These are phyloP conservation scores for Hymenochirus boettgeri DNA, from an alignment of 2,113 vertebrate genomes.

Conservation along the genomic window DNA sequence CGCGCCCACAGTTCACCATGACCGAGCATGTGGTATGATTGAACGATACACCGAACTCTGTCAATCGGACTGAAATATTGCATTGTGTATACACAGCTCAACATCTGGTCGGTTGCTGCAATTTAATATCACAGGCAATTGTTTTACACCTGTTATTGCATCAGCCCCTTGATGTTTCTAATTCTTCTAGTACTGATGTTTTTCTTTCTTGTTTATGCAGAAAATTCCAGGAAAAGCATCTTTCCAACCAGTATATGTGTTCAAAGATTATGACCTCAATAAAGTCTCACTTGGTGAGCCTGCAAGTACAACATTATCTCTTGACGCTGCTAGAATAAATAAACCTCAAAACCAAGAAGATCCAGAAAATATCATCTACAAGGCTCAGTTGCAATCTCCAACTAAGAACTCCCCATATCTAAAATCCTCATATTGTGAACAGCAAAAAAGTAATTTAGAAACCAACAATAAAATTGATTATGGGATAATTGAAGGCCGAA, in stretches of 20 bases:
- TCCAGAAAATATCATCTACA: conserved; percentile 25
- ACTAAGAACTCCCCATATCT: fast-evolving
- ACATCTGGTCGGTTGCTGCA: no score
- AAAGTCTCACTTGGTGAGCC: conserved; percentile 39
- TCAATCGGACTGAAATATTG: no score
- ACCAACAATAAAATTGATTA: conserved; percentile 1
- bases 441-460: fast-evolving
- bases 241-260: conserved; percentile 56
- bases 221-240: conserved; percentile 49
- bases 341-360: background rate
- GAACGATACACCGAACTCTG: no score
- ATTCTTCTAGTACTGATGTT: no score
- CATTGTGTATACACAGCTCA: no score
- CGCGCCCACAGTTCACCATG: no score
- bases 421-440: background rate
- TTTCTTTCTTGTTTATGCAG: conserved; percentile 45
- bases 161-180: no score
- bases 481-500: background rate
- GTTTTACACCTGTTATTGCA: no score
- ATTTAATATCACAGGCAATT: no score
- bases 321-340: conserved; percentile 11
- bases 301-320: conserved; percentile 43
- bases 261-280: conserved; percentile 49
- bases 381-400: conserved; percentile 14
- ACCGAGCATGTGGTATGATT: no score